phyloP scores from a whole-genome alignment of 2,113 vertebrate species.

The Asarcornis scutulata region DNA sequence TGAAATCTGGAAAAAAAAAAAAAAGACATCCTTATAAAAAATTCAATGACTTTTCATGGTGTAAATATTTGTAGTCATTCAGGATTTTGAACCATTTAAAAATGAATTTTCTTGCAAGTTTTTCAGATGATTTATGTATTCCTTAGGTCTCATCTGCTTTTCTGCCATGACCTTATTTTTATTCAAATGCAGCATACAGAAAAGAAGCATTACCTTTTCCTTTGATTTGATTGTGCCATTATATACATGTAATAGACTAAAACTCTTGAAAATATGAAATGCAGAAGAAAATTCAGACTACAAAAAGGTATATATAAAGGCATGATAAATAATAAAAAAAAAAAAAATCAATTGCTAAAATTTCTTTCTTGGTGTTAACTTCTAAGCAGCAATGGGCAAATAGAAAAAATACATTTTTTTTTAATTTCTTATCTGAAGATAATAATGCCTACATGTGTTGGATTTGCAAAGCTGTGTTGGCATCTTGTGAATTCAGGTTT shows the following conservation, averaged over 20 bases:
- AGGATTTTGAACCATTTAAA: background rate
- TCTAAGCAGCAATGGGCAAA: background rate
- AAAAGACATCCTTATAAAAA: background rate
- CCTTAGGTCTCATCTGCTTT: conserved; percentile 1
- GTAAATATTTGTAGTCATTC: background rate
- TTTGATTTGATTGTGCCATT: conserved; percentile 55
- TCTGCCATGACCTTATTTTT: conserved; percentile 20
- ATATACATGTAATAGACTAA: conserved; percentile 55
- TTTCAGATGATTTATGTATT: conserved; percentile 5
- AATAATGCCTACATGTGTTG: background rate
- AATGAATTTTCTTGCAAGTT: background rate
- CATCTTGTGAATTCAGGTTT: background rate
- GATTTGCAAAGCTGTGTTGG: background rate
- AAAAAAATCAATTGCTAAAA: background rate
- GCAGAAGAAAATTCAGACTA: background rate
- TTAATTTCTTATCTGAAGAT: background rate
- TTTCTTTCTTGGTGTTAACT: background rate
- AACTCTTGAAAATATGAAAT: conserved; percentile 46
- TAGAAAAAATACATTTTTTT: background rate
- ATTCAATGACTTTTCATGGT: background rate
- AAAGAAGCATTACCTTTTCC: background rate
- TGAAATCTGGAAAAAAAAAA: background rate
- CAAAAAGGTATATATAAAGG: background rate
- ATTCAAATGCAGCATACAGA: background rate
- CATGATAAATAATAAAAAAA: background rate